phyloP scores from a whole-genome alignment of 92 coral and sea anemone species.

The Umimayanthus chanpuru region DNA sequence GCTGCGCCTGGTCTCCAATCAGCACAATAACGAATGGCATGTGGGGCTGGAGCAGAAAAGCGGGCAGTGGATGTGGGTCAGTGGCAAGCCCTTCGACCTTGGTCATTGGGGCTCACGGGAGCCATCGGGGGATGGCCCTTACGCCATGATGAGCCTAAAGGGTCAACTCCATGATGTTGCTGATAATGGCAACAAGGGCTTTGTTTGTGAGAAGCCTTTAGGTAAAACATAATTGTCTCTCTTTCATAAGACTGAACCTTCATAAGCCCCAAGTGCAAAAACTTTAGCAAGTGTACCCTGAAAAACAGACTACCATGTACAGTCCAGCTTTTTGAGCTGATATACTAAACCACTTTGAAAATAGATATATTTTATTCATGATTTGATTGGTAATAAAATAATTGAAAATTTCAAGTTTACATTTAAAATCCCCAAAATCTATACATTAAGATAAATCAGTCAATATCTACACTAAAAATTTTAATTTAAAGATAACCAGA shows the following conservation, averaged over 20 bases:
- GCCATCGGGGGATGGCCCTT: slow-evolving; percentile 38
- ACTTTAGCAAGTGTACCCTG: no score
- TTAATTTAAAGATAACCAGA: no score
- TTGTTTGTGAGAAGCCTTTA: slow-evolving; percentile 21
- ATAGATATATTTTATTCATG: no score
- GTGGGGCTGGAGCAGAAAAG: slow-evolving; percentile 20
- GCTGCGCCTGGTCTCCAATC: slow-evolving; percentile 12
- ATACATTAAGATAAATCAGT: no score
- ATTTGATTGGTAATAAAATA: no score
- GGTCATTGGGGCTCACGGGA: slow-evolving; percentile 34
- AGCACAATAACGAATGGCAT: slow-evolving; percentile 24
- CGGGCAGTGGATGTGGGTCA: slow-evolving; percentile 28
- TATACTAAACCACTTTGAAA: no score
- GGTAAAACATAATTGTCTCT: not conserved
- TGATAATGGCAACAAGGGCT: not conserved
- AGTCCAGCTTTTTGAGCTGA: no score
- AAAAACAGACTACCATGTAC: no score
- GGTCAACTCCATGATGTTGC: slow-evolving; percentile 22
- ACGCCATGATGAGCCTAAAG: slow-evolving; percentile 27
- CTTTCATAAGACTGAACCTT: not conserved
- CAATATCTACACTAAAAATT: no score
- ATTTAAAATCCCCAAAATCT: no score
- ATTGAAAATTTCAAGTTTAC: no score
- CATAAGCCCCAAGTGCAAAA: not conserved
- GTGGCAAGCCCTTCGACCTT: slow-evolving; percentile 23